Evolutionary conservation across 2,113 vertebrate genomes (phyloP).

Genomic region (Montifringilla adamsi): DNA sequence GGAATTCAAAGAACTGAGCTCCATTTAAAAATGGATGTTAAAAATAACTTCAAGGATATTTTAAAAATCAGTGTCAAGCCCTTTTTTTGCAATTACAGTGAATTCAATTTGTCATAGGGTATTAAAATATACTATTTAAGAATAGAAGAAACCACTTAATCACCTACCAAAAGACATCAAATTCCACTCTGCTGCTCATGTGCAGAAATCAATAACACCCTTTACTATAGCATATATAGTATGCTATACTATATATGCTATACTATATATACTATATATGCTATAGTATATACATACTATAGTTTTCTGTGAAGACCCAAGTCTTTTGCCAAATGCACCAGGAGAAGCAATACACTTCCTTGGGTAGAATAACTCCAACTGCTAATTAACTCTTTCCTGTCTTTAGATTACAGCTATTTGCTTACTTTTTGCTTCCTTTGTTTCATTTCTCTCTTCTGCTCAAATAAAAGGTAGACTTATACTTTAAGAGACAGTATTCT

Average conservation of each 20-base stretch:
- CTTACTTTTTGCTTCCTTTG: background rate
- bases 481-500: background rate
- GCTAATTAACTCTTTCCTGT: background rate
- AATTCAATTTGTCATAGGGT: background rate
- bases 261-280: no score
- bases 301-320: background rate
- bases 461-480: background rate
- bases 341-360: background rate
- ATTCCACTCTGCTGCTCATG: background rate
- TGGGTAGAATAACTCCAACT: background rate
- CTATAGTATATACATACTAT: no score
- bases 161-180: background rate
- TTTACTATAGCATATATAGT: background rate
- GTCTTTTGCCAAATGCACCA: background rate
- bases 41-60: background rate
- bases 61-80: background rate
- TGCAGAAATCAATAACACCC: background rate
- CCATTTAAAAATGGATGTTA: background rate
- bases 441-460: background rate
- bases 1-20: background rate
- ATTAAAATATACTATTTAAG: background rate
- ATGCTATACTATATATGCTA: no score
- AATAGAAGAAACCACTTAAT: background rate
- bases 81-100: background rate
- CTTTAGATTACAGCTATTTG: background rate